A percentile compares a stretch with the other conserved stretches of the same genome.
phyloP scores from a whole-genome alignment of 2,888 invertebrate species.

The Rhimphoctona megacephalus region DNA sequence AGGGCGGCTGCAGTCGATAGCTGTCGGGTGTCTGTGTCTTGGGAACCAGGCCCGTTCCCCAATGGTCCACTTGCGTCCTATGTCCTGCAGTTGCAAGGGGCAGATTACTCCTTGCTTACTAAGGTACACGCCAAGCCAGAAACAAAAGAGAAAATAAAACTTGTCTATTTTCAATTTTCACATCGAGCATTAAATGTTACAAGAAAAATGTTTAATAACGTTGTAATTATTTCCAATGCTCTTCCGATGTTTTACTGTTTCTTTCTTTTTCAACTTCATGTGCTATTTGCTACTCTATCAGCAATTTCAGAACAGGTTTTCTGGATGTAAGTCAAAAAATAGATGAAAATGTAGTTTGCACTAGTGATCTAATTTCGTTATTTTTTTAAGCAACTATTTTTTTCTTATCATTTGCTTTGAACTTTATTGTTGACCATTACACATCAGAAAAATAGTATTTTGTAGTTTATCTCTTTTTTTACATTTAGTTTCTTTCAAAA shows the following conservation, averaged over 20 bases:
- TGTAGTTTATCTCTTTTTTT: neutral
- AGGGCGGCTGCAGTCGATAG: slow-evolving; percentile 93
- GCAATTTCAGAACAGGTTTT: slow-evolving; percentile 26
- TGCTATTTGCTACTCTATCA: slow-evolving; percentile 31
- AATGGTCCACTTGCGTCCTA: slow-evolving; percentile 96
- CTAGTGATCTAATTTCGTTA: slow-evolving; percentile 23
- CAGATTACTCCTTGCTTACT: slow-evolving; percentile 87
- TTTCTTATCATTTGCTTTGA: neutral
- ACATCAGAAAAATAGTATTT: neutral
- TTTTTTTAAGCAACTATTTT: neutral
- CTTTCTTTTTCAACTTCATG: slow-evolving; percentile 24
- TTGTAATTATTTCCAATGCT: slow-evolving; percentile 29
- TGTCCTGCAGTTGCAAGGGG: slow-evolving; percentile 89
- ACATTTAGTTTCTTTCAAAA: neutral
- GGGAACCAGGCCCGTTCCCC: slow-evolving; percentile 94
- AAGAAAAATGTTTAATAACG: neutral
- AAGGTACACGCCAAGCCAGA: slow-evolving; percentile 87
- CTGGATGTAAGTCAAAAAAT: neutral
- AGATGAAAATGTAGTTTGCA: neutral
- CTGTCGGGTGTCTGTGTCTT: slow-evolving; percentile 93
- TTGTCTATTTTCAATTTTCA: neutral
- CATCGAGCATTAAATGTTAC: neutral
- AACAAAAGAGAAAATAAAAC: slow-evolving; percentile 60
- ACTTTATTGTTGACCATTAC: neutral
- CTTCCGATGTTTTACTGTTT: slow-evolving; percentile 13